Evolutionary conservation across 2,113 vertebrate species (phyloP).

Genomic region (Galeopterus variegatus): DNA sequence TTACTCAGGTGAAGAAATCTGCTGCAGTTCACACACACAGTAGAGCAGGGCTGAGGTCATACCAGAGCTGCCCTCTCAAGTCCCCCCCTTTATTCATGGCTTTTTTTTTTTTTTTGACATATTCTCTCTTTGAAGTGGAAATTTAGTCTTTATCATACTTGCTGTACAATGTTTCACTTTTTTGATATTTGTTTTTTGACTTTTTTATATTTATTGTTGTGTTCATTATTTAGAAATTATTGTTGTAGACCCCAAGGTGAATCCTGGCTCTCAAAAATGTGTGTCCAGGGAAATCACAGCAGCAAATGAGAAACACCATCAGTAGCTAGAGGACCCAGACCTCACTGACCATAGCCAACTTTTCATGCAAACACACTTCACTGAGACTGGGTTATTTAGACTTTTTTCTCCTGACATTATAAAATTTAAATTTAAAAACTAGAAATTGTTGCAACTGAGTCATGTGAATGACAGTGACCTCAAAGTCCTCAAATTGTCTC

Average conservation of each 20-base stretch:
- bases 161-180: neutral
- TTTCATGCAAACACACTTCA: neutral
- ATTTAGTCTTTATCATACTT: neutral
- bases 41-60: neutral
- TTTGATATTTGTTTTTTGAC: neutral
- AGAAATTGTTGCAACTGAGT: neutral
- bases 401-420: neutral
- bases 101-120: neutral
- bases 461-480: neutral
- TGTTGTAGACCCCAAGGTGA: neutral
- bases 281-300: fast-evolving
- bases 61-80: neutral
- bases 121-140: neutral
- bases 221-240: neutral
- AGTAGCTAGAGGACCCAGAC: fast-evolving
- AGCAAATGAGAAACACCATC: neutral
- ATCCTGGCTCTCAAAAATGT: neutral
- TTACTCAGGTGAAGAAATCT: neutral
- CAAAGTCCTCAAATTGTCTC: neutral
- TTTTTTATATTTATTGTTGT: neutral
- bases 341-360: fast-evolving
- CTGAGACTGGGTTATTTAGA: neutral
- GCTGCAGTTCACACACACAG: neutral
- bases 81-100: neutral
- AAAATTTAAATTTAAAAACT: neutral